phyloP scores from a whole-genome alignment of 2,113 vertebrate genomes.

The Sprattus sprattus region DNA sequence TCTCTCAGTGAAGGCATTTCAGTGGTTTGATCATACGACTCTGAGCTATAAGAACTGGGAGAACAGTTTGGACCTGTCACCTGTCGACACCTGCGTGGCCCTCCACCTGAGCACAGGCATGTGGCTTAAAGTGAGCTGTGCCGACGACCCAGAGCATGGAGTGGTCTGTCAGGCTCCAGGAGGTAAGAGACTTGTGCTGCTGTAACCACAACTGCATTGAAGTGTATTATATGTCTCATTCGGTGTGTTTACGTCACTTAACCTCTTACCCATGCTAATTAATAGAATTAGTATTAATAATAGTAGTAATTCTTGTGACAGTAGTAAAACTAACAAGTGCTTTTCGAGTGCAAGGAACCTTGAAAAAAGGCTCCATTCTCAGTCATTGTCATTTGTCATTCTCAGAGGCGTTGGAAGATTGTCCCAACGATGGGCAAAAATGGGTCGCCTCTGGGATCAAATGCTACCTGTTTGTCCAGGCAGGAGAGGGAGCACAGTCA shows the following conservation, averaged over 20 bases:
- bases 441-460: not conserved
- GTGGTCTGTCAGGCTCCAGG: not conserved
- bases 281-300: not conserved
- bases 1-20: not conserved
- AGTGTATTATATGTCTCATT: not conserved
- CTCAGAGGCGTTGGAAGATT: not conserved
- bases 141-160: not conserved
- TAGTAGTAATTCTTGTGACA: too few relatives aligned
- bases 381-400: not conserved
- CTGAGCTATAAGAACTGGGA: conserved; percentile 8
- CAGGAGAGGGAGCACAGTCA: not conserved
- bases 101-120: not conserved
- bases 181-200: not conserved
- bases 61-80: not conserved
- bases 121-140: not conserved
- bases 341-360: too few relatives aligned
- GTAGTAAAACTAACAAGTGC: too few relatives aligned
- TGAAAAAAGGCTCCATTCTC: too few relatives aligned
- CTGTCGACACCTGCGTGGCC: not conserved
- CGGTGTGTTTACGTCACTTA: not conserved
- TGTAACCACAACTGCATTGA: not conserved
- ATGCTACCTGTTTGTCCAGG: not conserved
- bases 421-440: not conserved
- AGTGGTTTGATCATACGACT: not conserved
- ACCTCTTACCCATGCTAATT: not conserved